Evolutionary conservation across 1,140 invertebrate species (phyloP).

Genomic region (Drosophila repleta): DNA sequence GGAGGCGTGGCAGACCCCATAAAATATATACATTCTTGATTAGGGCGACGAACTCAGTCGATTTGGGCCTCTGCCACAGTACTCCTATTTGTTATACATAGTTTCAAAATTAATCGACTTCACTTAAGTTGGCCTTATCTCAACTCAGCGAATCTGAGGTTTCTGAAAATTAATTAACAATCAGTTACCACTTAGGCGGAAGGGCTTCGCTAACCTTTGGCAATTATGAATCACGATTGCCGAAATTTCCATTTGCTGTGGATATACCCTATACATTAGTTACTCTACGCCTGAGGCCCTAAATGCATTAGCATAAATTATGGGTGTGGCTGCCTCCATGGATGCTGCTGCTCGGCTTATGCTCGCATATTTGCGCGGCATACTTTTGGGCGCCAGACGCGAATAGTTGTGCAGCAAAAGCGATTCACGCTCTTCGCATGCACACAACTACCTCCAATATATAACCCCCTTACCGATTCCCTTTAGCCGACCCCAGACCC

Average conservation of each 20-base stretch:
- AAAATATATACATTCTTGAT: no score
- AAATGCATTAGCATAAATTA: constrained; percentile 73
- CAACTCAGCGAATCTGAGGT: no score
- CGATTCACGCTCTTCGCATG: constrained; percentile 48
- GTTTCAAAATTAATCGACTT: no score
- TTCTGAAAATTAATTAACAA: no score
- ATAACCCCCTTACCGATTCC: neutral
- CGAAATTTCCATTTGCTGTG: constrained; percentile 46
- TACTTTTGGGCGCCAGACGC: constrained; percentile 58
- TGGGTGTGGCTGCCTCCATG: neutral
- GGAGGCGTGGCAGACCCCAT: no score
- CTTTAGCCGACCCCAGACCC: neutral
- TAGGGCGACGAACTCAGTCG: no score
- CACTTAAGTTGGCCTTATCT: no score
- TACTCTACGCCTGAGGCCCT: constrained; percentile 12
- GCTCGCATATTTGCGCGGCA: constrained; percentile 73
- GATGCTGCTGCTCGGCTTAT: constrained; percentile 13
- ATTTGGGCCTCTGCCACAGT: no score
- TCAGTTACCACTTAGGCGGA: neutral
- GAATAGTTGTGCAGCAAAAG: constrained; percentile 25
- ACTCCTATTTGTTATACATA: no score
- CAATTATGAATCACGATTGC: constrained; percentile 13
- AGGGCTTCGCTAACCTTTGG: neutral
- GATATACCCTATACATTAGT: constrained; percentile 66
- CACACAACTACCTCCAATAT: neutral